Conservation (phyloP, 2,888 invertebrate species). For the Thelaira solivaga region DNA sequence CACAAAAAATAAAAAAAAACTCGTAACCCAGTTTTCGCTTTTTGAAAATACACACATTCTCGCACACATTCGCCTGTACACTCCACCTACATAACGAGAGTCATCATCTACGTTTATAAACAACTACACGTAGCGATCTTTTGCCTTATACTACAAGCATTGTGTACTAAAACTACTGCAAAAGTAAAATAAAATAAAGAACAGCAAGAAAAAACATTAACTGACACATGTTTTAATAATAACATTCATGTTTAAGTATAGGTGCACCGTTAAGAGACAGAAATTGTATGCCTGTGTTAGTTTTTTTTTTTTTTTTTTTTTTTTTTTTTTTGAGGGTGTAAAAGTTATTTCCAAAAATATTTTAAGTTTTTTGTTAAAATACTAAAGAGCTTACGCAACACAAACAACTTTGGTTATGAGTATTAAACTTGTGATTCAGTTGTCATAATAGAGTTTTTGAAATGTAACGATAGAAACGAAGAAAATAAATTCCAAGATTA, state of each 20-base stretch:
- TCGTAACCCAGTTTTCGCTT: constrained; percentile 54
- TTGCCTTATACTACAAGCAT: neutral
- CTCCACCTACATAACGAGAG: neutral
- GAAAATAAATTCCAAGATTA: no score
- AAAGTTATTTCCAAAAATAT: neutral
- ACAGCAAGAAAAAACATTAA: constrained; percentile 33
- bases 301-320: no score
- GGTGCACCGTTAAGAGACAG: constrained; percentile 15
- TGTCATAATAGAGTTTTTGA: no score
- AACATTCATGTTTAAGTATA: constrained; percentile 41
- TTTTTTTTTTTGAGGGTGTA: neutral
- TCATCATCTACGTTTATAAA: neutral
- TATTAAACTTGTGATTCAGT: no score
- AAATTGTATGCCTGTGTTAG: no score
- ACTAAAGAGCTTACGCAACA: no score
- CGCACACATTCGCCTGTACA: neutral
- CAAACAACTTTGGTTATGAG: no score
- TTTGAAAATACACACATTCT: constrained; percentile 10
- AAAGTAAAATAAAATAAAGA: neutral
- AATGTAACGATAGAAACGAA: no score
- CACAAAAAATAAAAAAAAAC: constrained; percentile 52
- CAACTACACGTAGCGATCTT: neutral
- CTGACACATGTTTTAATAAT: constrained; percentile 60
- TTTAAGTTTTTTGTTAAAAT: neutral
- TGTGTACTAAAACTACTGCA: neutral